Conservation (phyloP, 1,140 invertebrate genomes). For the Zaprionus gabonicus region DNA sequence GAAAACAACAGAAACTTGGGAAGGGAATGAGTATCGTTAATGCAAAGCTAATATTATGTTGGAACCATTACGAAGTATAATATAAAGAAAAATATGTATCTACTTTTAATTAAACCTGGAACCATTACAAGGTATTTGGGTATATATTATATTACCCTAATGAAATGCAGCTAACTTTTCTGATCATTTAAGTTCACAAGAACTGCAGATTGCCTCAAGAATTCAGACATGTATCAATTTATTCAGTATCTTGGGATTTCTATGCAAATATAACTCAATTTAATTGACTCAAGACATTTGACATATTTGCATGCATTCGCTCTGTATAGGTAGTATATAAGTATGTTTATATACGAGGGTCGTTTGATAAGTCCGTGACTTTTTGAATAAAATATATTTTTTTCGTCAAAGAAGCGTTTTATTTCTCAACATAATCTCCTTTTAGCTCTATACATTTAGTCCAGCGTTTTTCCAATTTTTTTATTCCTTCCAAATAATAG, state of each 20-base stretch:
- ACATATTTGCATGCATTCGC: neutral
- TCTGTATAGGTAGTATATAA: neutral
- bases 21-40: neutral
- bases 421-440: too few relatives aligned
- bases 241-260: conserved; percentile 1
- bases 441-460: too few relatives aligned
- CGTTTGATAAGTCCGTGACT: too few relatives aligned
- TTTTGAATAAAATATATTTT: too few relatives aligned
- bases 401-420: too few relatives aligned
- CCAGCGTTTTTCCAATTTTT: too few relatives aligned
- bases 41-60: neutral
- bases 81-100: too few relatives aligned
- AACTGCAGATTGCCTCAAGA: neutral
- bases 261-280: neutral
- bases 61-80: too few relatives aligned
- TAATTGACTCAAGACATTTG: conserved; percentile 25
- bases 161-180: neutral
- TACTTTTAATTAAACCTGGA: too few relatives aligned
- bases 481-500: too few relatives aligned
- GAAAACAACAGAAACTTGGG: neutral
- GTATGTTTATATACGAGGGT: neutral
- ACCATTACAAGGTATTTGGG: too few relatives aligned
- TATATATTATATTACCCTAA: neutral
- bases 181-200: neutral
- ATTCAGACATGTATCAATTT: neutral